A percentile compares a stretch with the other conserved stretches of the same genome.
Evolutionary conservation across 1,140 invertebrate genomes (phyloP).

Genomic region (Danaus melanippus): DNA sequence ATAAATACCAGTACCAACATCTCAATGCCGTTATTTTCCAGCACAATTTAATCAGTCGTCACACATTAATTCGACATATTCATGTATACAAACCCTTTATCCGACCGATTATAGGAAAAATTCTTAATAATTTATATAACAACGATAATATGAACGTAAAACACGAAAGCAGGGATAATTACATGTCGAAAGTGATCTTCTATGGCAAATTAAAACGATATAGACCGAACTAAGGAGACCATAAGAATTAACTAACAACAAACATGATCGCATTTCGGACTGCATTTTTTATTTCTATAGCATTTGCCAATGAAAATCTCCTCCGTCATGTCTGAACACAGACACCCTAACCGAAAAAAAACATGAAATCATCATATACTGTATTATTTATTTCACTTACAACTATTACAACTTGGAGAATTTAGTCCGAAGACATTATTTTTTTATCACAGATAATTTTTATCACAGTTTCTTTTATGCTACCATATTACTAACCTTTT

Average conservation of each 20-base stretch:
- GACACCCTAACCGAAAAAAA: conserved; percentile 66
- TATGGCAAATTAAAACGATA: conserved; percentile 31
- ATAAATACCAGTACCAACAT: too few relatives aligned
- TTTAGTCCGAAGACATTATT: conserved; percentile 8
- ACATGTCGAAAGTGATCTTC: conserved; percentile 63
- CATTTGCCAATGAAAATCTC: conserved; percentile 73
- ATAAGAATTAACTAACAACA: too few relatives aligned
- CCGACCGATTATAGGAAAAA: too few relatives aligned
- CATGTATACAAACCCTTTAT: too few relatives aligned
- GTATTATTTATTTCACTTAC: conserved; percentile 48
- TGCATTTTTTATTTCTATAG: conserved; percentile 7
- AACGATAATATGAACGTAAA: not conserved
- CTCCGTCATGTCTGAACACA: conserved; percentile 78
- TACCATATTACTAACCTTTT: conserved; percentile 87
- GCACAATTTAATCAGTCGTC: too few relatives aligned
- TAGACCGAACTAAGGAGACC: too few relatives aligned
- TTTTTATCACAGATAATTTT: conserved; percentile 31
- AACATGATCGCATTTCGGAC: too few relatives aligned
- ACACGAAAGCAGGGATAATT: conserved; percentile 34
- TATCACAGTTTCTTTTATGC: conserved; percentile 30
- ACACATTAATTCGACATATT: too few relatives aligned
- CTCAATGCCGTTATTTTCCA: too few relatives aligned
- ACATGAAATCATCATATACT: conserved; percentile 37
- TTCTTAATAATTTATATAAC: too few relatives aligned
- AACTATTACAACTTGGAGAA: conserved; percentile 23